These are phyloP conservation scores for Agonopterix arenella DNA, from an alignment of 2,888 invertebrate species.

Conservation along the genomic window DNA sequence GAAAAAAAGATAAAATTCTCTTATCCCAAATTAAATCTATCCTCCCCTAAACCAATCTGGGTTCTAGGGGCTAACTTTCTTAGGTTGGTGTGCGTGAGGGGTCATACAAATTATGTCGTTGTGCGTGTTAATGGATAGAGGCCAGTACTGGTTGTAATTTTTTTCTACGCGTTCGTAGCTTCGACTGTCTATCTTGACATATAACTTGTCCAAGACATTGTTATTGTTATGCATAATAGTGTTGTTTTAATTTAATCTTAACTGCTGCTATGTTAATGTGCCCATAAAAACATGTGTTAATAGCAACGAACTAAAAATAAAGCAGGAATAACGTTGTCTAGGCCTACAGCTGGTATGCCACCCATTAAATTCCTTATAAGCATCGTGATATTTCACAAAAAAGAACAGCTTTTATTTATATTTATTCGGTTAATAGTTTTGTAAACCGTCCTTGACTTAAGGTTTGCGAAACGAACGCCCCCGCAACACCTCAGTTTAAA, in stretches of 20 bases:
- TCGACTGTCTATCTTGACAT: too few species aligned
- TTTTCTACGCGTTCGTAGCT: too few species aligned
- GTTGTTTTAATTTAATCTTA: neutral
- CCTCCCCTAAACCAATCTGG: too few species aligned
- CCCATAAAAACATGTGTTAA: slow-evolving; percentile 1
- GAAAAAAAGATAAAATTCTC: too few species aligned
- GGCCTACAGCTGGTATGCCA: slow-evolving; percentile 25
- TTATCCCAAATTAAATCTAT: too few species aligned
- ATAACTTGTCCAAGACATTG: too few species aligned
- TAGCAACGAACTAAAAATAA: slow-evolving; percentile 32
- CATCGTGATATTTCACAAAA: slow-evolving; percentile 50
- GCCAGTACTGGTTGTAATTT: too few species aligned
- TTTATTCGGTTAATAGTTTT: slow-evolving; percentile 43
- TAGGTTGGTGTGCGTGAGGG: too few species aligned
- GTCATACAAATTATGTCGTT: too few species aligned
- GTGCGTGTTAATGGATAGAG: too few species aligned
- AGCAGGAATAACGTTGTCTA: slow-evolving; percentile 33
- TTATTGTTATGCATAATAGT: too few species aligned
- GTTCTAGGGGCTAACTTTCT: too few species aligned
- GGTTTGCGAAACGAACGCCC: slow-evolving; percentile 54
- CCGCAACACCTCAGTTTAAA: slow-evolving; percentile 19
- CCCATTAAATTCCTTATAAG: slow-evolving; percentile 30
- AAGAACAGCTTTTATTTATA: slow-evolving; percentile 30
- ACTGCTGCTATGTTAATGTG: neutral
- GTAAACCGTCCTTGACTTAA: slow-evolving; percentile 59